Evolutionary conservation across 2,888 invertebrate species (phyloP).

Genomic region (Meiosimyza platycephala): DNA sequence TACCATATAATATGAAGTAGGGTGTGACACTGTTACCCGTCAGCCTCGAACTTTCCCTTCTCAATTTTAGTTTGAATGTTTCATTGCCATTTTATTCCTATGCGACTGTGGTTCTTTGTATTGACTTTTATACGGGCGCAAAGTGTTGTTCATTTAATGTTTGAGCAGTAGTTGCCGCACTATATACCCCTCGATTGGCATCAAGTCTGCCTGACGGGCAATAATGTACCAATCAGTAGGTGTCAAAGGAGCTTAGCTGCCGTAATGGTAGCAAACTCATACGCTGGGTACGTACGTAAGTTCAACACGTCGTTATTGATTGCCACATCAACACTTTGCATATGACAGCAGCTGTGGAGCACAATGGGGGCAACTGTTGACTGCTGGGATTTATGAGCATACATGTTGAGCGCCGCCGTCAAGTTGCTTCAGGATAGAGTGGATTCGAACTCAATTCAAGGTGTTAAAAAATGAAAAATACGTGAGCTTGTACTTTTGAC

Average conservation of each 20-base stretch:
- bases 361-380: not conserved
- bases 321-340: conserved; percentile 36
- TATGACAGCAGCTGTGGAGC: conserved; percentile 37
- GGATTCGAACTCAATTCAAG: no score
- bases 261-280: conserved; percentile 15
- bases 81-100: no score
- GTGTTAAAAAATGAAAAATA: no score
- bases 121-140: no score
- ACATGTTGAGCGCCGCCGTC: not conserved
- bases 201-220: conserved; percentile 19
- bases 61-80: no score
- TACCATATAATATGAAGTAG: not conserved
- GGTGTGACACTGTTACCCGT: no score
- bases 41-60: no score
- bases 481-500: no score
- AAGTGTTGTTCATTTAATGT: conserved; percentile 6
- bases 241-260: conserved; percentile 33
- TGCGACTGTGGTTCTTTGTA: no score
- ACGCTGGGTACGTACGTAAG: not conserved
- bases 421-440: not conserved
- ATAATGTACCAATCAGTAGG: conserved; percentile 36
- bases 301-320: conserved; percentile 35
- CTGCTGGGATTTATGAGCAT: conserved; percentile 6
- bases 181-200: not conserved
- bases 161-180: no score